Percentiles rank a stretch among this genome's conserved stretches.
These are phyloP conservation scores for Himalopsyche kuldschensis DNA, from an alignment of 2,888 invertebrate genomes.

Conservation along the genomic window DNA sequence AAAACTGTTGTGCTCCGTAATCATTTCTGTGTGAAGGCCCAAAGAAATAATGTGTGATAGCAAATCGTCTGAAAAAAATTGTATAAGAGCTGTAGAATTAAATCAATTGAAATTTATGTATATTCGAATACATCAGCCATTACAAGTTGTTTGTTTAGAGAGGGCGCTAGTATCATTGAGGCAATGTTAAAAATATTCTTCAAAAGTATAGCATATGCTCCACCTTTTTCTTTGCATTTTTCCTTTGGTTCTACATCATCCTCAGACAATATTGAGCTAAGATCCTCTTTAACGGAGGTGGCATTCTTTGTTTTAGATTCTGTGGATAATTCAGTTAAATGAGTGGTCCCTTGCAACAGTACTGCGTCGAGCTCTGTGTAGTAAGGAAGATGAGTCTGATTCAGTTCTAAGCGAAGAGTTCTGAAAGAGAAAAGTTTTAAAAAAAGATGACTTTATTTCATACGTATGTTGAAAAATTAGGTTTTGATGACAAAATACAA, in stretches of 20 bases:
- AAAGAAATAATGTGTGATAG: constrained; percentile 28
- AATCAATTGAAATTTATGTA: too few species aligned
- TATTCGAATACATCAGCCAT: too few species aligned
- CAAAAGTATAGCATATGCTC: background rate
- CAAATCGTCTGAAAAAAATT: constrained; percentile 29
- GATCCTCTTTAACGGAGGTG: constrained; percentile 15
- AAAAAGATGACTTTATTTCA: constrained; percentile 30
- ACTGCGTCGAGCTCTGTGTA: constrained; percentile 89
- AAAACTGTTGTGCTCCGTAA: constrained; percentile 23
- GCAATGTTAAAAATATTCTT: background rate
- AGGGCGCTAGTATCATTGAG: background rate
- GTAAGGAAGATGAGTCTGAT: constrained; percentile 78
- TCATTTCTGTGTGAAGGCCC: constrained; percentile 36
- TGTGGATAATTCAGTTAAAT: constrained; percentile 41
- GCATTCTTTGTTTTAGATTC: constrained; percentile 40
- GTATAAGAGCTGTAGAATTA: too few species aligned
- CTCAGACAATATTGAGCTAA: constrained; percentile 18
- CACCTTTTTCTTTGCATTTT: constrained; percentile 13
- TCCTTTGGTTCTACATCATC: constrained; percentile 5
- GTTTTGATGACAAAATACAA: background rate
- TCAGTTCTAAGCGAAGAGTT: constrained; percentile 81
- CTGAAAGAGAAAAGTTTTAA: constrained; percentile 54
- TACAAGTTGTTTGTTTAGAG: too few species aligned
- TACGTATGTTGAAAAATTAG: background rate
- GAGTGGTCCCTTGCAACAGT: constrained; percentile 69